A percentile compares a stretch with the other conserved stretches of the same genome.
Conservation (phyloP, 2,113 vertebrate species). For the Anseranas semipalmata region DNA sequence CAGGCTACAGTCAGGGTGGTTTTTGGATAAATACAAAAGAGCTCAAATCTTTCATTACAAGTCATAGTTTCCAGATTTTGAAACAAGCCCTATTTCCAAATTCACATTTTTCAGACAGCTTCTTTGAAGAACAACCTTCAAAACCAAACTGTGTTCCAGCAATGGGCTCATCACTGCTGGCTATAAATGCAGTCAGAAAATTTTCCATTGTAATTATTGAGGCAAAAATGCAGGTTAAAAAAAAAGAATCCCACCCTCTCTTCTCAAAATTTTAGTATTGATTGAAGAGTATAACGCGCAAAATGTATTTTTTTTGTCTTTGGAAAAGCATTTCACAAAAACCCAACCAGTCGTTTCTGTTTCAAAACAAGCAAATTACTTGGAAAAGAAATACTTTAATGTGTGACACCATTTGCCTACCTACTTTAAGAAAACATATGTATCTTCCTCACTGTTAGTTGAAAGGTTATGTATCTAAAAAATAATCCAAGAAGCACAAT, state of each 20-base stretch:
- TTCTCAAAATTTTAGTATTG: neutral
- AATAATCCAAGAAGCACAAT: neutral
- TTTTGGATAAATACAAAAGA: slow-evolving; percentile 35
- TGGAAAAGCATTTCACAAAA: neutral
- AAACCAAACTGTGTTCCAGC: neutral
- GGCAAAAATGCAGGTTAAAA: neutral
- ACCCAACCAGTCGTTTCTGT: neutral
- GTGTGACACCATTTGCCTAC: neutral
- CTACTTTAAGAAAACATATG: neutral
- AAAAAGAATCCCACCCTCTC: neutral
- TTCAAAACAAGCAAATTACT: neutral
- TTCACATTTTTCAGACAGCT: neutral
- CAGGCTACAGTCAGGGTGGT: neutral
- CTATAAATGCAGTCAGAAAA: neutral
- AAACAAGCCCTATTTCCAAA: neutral
- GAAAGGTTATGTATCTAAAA: neutral
- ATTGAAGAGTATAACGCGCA: neutral
- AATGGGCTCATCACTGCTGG: neutral
- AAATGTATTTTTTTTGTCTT: neutral
- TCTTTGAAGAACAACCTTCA: neutral
- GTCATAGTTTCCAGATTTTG: slow-evolving; percentile 14
- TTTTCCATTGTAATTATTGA: neutral
- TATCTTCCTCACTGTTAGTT: neutral
- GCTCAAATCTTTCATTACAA: neutral
- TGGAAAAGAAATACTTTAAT: neutral